Conservation (phyloP, 2,888 invertebrate genomes). For the Eutolmus rufibarbis region DNA sequence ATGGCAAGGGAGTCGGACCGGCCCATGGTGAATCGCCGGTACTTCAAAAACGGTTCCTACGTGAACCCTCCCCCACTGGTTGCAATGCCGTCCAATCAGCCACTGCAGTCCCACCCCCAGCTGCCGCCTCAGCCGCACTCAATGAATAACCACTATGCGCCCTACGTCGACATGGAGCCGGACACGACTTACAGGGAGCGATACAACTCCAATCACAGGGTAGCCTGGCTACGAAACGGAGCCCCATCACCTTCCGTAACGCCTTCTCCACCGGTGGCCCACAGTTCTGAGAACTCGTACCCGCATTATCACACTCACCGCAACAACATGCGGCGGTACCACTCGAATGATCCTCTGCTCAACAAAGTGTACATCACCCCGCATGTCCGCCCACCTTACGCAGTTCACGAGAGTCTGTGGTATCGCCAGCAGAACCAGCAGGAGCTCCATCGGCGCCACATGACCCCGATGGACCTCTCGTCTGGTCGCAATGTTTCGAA, state of each 20-base stretch:
- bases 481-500: constrained; percentile 56
- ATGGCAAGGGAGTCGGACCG: background rate
- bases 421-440: constrained; percentile 74
- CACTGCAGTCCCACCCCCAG: constrained; percentile 11
- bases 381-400: constrained; percentile 69
- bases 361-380: constrained; percentile 50
- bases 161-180: constrained; percentile 21
- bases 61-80: constrained; percentile 4
- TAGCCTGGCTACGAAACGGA: constrained; percentile 11
- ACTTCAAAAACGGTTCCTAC: background rate
- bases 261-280: constrained; percentile 58
- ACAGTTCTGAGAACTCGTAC: constrained; percentile 47
- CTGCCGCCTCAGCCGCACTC: background rate
- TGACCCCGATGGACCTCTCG: constrained; percentile 61
- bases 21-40: background rate
- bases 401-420: constrained; percentile 78
- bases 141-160: background rate
- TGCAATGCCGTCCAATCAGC: constrained; percentile 9
- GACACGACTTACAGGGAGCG: constrained; percentile 34
- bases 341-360: constrained; percentile 50
- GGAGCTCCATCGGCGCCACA: constrained; percentile 67
- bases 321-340: constrained; percentile 38
- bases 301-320: constrained; percentile 37
- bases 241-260: constrained; percentile 55
- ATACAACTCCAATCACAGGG: background rate